Percentiles rank a stretch among this genome's conserved stretches.
These are phyloP conservation scores for Thymelicus sylvestris DNA, from an alignment of 2,888 invertebrate species.

Conservation along the genomic window DNA sequence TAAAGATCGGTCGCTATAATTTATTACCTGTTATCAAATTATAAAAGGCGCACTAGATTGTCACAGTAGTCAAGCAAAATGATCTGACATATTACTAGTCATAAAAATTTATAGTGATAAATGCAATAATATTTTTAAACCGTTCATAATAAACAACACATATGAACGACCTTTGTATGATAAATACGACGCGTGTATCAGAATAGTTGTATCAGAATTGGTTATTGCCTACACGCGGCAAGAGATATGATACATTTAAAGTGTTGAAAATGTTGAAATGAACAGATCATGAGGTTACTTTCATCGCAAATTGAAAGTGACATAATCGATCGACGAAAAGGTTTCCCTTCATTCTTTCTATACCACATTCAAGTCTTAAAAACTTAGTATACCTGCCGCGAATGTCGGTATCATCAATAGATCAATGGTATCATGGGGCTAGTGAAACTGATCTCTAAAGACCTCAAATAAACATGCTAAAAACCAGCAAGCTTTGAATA, in stretches of 20 bases:
- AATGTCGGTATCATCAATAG: no score
- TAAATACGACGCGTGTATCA: slow-evolving; percentile 18
- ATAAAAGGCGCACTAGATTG: slow-evolving; percentile 20
- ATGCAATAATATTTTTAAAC: not conserved
- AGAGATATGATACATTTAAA: not conserved
- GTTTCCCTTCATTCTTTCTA: slow-evolving; percentile 28
- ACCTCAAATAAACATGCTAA: no score
- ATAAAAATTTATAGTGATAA: slow-evolving; percentile 29
- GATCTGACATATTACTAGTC: slow-evolving; percentile 25
- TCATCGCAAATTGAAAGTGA: slow-evolving; percentile 12
- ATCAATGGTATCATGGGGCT: no score
- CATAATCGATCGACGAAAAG: slow-evolving; percentile 38
- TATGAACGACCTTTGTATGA: not conserved
- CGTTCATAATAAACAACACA: not conserved
- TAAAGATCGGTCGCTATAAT: not conserved
- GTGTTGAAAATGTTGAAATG: slow-evolving; percentile 2
- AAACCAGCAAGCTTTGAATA: no score
- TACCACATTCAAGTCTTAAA: not conserved
- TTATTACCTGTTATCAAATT: slow-evolving; percentile 25
- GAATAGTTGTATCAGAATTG: slow-evolving; percentile 22
- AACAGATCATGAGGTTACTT: not conserved
- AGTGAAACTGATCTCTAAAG: no score
- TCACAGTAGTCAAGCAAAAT: slow-evolving; percentile 10
- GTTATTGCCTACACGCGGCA: slow-evolving; percentile 19
- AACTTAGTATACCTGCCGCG: no score